Evolutionary conservation across 1,140 invertebrate species (phyloP), one percentile per base, ranked within the genome.

Genomic region (Parasteatoda tepidariorum): DNA sequence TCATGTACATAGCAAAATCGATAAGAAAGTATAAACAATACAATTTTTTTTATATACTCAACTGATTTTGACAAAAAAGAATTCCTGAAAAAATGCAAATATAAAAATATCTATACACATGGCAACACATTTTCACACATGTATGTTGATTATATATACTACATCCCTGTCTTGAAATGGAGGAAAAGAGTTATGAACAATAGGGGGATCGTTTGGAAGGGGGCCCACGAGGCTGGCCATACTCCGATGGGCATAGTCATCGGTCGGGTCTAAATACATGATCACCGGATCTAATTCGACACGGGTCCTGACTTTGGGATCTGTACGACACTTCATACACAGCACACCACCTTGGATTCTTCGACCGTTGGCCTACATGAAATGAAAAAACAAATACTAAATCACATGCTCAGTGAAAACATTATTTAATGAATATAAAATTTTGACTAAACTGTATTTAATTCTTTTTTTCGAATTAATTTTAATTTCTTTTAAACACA

Each of bases 241-340:
- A 38, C 68, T 74, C 4, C 28, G 68, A 28, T 83, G 81, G 26
- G 55, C 34, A 28, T 33, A 54, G 22, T 83, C 81, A 48, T 41
- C 4, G 18, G 22, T 24, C 34, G 68, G 81, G 34, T 83, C 81
- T 9, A 74, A 28, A 26, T 66, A 73, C 81, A 83, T 83, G 30
- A 83, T 33, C 28, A 74, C 34, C 15, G 48, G 54, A 6, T 74
- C 70, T 3, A 55, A 13, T 5, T 64, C 9, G 26, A 67, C 30
- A 33, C 54, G 7, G 13, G 68, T 67, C 28, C 68, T 33, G 24
- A 55, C 24, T 11, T 6, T 38, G 3, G 81, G 68, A 22, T 74
- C 38, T n/a, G 57, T 74, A 26, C 33, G 67, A 83, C 81, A 83
- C 62, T 66, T 83, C 30, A 74, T 54, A 24, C 81, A 83, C 9